phyloP scores from a whole-genome alignment of 35 echinoderm and acorn worm species.

The Anneissia japonica region DNA sequence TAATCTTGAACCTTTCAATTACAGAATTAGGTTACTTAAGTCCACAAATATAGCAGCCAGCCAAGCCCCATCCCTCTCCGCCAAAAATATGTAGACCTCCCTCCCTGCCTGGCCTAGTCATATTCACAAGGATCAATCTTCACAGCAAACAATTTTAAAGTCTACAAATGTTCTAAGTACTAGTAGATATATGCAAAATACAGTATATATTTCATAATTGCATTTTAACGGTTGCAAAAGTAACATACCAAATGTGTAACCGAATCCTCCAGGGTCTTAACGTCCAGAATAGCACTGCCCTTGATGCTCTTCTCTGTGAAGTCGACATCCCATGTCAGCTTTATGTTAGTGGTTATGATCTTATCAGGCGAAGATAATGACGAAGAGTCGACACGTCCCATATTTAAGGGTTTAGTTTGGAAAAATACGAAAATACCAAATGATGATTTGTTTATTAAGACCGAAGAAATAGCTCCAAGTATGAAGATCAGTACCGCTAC shows the following conservation, averaged over 20 bases:
- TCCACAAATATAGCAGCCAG: too few relatives aligned
- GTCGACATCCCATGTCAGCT: constrained; percentile 44
- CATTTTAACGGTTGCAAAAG: too few relatives aligned
- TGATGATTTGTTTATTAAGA: background rate
- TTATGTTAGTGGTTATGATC: constrained; percentile 44
- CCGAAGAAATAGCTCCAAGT: background rate
- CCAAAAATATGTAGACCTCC: too few relatives aligned
- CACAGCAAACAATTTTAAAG: too few relatives aligned
- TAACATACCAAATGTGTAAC: constrained; percentile 63
- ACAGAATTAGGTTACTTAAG: too few relatives aligned
- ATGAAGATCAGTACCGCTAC: background rate
- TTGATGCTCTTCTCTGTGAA: constrained; percentile 35
- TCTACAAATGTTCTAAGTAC: too few relatives aligned
- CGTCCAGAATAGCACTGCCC: constrained; percentile 41
- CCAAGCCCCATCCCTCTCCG: too few relatives aligned
- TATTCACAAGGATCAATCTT: too few relatives aligned
- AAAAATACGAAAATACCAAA: background rate
- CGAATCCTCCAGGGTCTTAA: constrained; percentile 43
- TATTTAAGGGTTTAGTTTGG: background rate
- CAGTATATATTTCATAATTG: too few relatives aligned
- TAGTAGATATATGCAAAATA: too few relatives aligned
- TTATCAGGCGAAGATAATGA: constrained; percentile 35
- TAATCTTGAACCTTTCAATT: too few relatives aligned
- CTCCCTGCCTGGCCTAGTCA: too few relatives aligned
- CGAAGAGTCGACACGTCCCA: constrained; percentile 16